These are phyloP conservation scores for Odontomachus brunneus DNA, from an alignment of 1,140 invertebrate species.

Conservation along the genomic window DNA sequence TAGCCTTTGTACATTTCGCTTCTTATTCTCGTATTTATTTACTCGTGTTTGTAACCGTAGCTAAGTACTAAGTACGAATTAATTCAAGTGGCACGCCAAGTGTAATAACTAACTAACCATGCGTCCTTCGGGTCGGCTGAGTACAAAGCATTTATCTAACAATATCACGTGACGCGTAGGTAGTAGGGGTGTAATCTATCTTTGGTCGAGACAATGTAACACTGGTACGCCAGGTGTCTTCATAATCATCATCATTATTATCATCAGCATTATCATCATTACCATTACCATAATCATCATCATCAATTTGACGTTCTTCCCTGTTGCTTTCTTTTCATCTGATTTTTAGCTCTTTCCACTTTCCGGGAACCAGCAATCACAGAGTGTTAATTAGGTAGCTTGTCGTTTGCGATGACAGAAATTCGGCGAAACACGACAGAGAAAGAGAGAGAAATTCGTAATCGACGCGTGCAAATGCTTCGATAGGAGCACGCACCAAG, in stretches of 20 bases:
- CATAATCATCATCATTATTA: slow-evolving; percentile 26
- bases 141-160: slow-evolving; percentile 83
- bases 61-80: slow-evolving; percentile 67
- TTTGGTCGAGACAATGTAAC: slow-evolving; percentile 4
- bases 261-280: slow-evolving; percentile 41
- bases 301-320: slow-evolving; percentile 66
- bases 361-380: neutral
- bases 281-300: slow-evolving; percentile 52
- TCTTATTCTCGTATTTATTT: slow-evolving; percentile 83
- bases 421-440: neutral
- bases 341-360: slow-evolving; percentile 28
- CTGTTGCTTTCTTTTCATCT: slow-evolving; percentile 47
- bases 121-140: slow-evolving; percentile 78
- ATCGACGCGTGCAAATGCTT: neutral
- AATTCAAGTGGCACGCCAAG: slow-evolving; percentile 48
- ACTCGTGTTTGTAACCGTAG: slow-evolving; percentile 75
- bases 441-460: neutral
- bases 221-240: slow-evolving; percentile 39
- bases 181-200: slow-evolving; percentile 26
- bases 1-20: slow-evolving; percentile 82
- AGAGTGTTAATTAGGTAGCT: neutral
- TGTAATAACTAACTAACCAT: slow-evolving; percentile 76
- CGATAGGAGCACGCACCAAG: neutral
- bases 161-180: slow-evolving; percentile 61
- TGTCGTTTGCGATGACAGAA: neutral